Evolutionary conservation across 2,888 invertebrate species (phyloP).

Genomic region (Polyploca ridens): DNA sequence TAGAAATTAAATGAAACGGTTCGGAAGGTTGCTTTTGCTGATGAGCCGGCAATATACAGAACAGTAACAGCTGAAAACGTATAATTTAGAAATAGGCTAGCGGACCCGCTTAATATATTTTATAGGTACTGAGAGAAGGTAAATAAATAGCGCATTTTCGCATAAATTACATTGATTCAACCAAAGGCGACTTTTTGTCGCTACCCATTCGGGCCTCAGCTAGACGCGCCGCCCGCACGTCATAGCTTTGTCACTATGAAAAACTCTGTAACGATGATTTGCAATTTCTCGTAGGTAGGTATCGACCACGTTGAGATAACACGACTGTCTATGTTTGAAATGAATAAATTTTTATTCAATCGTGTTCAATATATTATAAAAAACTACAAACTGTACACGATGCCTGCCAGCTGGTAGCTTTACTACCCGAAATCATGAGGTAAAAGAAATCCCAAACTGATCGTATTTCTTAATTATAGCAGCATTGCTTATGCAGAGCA

Average conservation of each 20-base stretch:
- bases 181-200: neutral
- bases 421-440: no score
- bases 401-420: no score
- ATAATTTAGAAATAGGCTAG: no score
- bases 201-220: slow-evolving; percentile 41
- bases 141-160: neutral
- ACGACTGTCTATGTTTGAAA: neutral
- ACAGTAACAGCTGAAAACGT: no score
- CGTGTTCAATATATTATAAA: neutral
- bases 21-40: no score
- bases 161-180: neutral
- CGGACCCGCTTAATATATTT: neutral
- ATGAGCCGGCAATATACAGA: no score
- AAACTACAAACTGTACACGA: no score
- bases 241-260: slow-evolving; percentile 29
- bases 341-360: neutral
- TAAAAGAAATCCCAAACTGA: no score
- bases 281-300: slow-evolving; percentile 19
- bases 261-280: slow-evolving; percentile 36
- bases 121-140: neutral
- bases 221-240: slow-evolving; percentile 16
- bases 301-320: slow-evolving; percentile 11
- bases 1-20: no score
- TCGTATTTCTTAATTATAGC: no score
- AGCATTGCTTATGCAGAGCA: no score